Evolutionary conservation across 2,113 vertebrate species (phyloP).

Genomic region (Oceanites oceanicus): DNA sequence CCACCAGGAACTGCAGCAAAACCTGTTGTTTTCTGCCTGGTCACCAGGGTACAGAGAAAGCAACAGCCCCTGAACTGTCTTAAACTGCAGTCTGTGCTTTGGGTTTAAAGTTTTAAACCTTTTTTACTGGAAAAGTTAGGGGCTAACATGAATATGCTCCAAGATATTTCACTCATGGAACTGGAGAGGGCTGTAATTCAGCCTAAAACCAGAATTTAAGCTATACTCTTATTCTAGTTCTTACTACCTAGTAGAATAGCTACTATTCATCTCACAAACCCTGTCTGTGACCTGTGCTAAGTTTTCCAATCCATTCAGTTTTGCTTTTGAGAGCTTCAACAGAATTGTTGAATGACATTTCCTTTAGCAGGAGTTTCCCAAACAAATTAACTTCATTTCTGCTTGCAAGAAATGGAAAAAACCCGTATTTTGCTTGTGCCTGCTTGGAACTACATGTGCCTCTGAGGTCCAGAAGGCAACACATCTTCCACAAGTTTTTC

Average conservation of each 20-base stretch:
- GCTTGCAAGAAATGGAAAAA: constrained; percentile 5
- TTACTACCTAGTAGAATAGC: background rate
- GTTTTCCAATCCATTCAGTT: background rate
- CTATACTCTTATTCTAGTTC: background rate
- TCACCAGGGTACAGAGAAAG: background rate
- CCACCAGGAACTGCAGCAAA: background rate
- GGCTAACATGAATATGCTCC: background rate
- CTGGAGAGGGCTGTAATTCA: background rate
- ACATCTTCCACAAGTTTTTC: background rate
- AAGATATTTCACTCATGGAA: background rate
- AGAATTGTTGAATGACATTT: background rate
- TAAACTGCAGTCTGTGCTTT: background rate
- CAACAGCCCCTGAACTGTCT: background rate
- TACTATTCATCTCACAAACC: background rate
- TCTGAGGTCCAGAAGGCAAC: constrained; percentile 7
- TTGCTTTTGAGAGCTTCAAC: background rate
- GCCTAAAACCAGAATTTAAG: background rate
- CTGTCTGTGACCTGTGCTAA: background rate
- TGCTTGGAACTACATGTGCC: background rate
- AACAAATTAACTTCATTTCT: background rate
- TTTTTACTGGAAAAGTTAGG: background rate
- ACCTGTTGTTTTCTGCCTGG: background rate
- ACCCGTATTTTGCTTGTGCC: background rate
- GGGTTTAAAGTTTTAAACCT: background rate
- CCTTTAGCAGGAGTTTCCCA: background rate